Evolutionary conservation across 2,888 invertebrate species (phyloP), one percentile per base, ranked within the genome.

Genomic region (Sphaeridia pumilis): DNA sequence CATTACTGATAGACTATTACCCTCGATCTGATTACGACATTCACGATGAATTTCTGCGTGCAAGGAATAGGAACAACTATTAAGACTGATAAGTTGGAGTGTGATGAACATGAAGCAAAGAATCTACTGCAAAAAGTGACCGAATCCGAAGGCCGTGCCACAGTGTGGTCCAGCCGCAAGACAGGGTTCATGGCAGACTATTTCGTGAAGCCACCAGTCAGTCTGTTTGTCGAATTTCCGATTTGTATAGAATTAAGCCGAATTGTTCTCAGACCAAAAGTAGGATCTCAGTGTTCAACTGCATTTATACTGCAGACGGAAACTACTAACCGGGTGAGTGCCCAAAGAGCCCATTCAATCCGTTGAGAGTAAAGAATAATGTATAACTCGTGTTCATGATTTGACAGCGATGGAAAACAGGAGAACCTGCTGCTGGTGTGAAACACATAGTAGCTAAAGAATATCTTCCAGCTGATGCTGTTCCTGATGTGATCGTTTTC

Each of bases 131-230:
- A 22, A 10, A 17, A 12, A 35, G 22, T 3, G 3, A 26, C n/a
- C 21, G 24, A 22, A 2, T 76, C 75, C 14, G 70, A 70, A 41
- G 73, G 4, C 20, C 7, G 20, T 5, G 20, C 20, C 20, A n/a
- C n/a, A n/a, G 12, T 7, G 21, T 17, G 35, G 25, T n/a, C 21
- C 4, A 10, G 21, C 7, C 7, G 71, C 64, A 68, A 73, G 5
- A 73, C 5, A 55, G 85, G 85, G 17, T 86, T 83, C 67, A 70
- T 85, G 64, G 80, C 79, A 1, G 84, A 82, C 66, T 72, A 76
- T 44, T 80, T 82, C 44, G 78, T 81, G 41, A 81, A 79, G 67
- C 83, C 85, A 7, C 86, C 86, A 20, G 75, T 84, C 1, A 77
- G 77, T 57, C 71, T 86, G 28, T 77, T 78, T 42, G 74, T 86